phyloP scores from a whole-genome alignment of 2,888 invertebrate genomes.

The Lithodes maja region DNA sequence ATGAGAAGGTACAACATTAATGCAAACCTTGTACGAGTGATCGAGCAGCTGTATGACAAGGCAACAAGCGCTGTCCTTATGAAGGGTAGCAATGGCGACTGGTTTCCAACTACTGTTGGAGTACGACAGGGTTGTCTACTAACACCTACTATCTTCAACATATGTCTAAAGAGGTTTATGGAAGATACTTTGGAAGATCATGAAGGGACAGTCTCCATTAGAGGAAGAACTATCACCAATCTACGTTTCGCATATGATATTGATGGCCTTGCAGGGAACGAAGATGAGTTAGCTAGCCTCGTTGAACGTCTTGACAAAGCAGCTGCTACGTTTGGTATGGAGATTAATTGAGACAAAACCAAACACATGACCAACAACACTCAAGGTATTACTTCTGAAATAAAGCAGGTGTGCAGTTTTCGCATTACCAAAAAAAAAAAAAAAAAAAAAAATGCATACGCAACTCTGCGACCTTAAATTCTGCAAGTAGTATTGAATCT shows the following conservation, averaged over 20 bases:
- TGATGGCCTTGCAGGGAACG: neutral
- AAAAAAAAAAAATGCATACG: no score
- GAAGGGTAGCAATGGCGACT: neutral
- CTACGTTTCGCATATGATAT: neutral
- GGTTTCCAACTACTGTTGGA: neutral
- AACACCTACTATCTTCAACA: neutral
- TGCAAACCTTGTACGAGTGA: neutral
- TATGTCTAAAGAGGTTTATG: neutral
- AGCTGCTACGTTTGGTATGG: neutral
- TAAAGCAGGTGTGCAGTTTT: no score
- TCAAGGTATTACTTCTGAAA: no score
- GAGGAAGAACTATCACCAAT: conserved; percentile 15
- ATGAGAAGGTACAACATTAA: neutral
- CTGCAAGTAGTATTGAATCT: no score
- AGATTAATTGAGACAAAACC: neutral
- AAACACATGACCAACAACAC: conserved; percentile 22
- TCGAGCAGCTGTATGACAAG: conserved; percentile 6
- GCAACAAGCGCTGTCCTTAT: neutral
- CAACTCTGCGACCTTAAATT: no score
- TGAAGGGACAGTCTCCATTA: neutral
- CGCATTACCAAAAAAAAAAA: no score
- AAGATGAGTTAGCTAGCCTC: neutral
- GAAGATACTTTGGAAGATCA: neutral
- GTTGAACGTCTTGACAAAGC: neutral
- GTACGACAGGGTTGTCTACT: conserved; percentile 6